Evolutionary conservation across 2,888 invertebrate species (phyloP).

Genomic region (Drosophila setosimentum): DNA sequence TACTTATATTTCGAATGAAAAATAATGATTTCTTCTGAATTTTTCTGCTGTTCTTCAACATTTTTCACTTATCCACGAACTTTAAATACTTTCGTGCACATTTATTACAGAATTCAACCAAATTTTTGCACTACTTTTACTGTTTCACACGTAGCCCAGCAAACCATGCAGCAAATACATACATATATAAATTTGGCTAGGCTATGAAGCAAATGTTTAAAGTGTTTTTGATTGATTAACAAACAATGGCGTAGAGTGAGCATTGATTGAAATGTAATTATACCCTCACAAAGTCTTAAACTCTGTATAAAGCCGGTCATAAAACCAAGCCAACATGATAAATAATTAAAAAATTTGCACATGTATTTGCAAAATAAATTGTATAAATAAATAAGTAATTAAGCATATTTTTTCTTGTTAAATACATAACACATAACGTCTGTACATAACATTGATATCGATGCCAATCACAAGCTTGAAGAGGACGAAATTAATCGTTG

Average conservation of each 20-base stretch:
- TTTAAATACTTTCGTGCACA: conserved; percentile 27
- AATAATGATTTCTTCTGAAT: conserved; percentile 23
- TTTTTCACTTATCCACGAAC: conserved; percentile 40
- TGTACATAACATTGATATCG: not conserved
- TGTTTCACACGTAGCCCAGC: conserved; percentile 45
- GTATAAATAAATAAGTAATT: not conserved
- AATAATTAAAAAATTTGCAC: not conserved
- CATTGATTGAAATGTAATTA: conserved; percentile 12
- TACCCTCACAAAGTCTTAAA: not conserved
- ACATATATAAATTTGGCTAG: conserved; percentile 2
- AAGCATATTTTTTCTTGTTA: not conserved
- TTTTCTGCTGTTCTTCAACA: conserved; percentile 17
- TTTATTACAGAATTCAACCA: conserved; percentile 27
- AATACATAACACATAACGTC: too few relatives aligned
- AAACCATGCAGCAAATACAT: conserved; percentile 9
- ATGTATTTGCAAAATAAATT: not conserved
- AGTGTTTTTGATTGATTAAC: conserved; percentile 61
- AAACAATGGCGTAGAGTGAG: conserved; percentile 5
- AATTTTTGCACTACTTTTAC: conserved; percentile 31
- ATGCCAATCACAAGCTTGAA: not conserved
- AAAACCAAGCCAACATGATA: not conserved
- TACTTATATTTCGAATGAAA: conserved; percentile 29
- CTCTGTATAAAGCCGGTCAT: not conserved
- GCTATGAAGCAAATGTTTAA: conserved; percentile 19
- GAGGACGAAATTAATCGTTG: not conserved